Evolutionary conservation across 1,140 invertebrate genomes (phyloP), one percentile per base, ranked within the genome.

Genomic region (Colletes gigas): DNA sequence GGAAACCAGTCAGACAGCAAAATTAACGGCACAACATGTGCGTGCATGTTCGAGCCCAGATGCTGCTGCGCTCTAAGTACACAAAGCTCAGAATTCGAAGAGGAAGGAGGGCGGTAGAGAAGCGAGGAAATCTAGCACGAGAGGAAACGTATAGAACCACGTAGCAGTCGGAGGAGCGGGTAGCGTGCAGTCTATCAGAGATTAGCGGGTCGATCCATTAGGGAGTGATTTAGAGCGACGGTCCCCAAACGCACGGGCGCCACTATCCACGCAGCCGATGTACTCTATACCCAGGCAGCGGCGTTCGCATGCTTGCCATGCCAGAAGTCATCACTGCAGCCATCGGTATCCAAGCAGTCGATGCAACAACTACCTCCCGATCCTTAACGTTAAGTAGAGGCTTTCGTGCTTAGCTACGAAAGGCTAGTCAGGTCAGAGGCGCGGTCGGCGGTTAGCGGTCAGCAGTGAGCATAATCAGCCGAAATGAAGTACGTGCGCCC

Each of bases 151-250:
- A 81, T 54, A 74, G 70, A 71, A 21, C 10, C 1, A 17, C 15
- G 47, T 12, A 21, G 30, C n/a, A 65, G 44, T 21, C 17, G 50
- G 73, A 65, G 59, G 19, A 54, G 47, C 66, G 65, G 30, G 86
- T 84, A 78, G 73, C 82, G 78, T 75, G 86, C 84, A 90, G 84
- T 90, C 89, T 90, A 90, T 90, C 88, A 90, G 84, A 90, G 89
- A 91, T 91, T 90, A 90, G 88, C 84, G 83, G 84, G 73, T 88
- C 89, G 87, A 90, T 91, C 87, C 89, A 91, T 91, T 90, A 90
- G 83, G 78, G 86, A 82, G 83, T 90, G 89, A 90, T 90, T 90
- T 90, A 90, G 82, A 76, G 79, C 60, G 83, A 86, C 82, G 81
- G 86, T 88, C 85, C 67, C 88, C 77, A 63, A 88, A 84, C 83